Base-by-base conservation (phyloP, 2,888 invertebrate genomes). In the Cosmopolites sordidus region DNA sequence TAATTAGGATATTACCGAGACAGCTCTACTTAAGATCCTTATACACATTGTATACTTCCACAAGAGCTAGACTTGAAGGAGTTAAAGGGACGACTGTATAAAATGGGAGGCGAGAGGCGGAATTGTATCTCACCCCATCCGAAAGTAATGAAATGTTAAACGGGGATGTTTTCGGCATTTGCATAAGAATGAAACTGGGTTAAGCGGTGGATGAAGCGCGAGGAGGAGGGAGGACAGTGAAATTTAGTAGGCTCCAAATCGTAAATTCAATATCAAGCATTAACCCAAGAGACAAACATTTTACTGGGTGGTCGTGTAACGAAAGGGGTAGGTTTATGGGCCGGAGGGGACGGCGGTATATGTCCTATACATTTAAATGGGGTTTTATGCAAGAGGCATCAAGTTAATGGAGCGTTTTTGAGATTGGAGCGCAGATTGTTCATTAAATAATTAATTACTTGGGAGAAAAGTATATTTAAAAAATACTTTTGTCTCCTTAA, bases 321-420 rank as follows among this genome's bases (percentile, higher is more conserved):
- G 37, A 37, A 37, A 37, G 37, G 37, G 37, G 37, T 37, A 11
- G n/a, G 4, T 14, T n/a, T 37, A 16, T 40, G 40, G 16, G 11
- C 17, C 9, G 40, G 4, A 16, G 11, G 40, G 40, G 40, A 16
- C 15, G 40, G 16, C 17, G 40, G 16, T 2, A 11, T 11, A 40
- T 16, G 5, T 40, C 16, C 71, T 71, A 72, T 73, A 73, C 73
- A 73, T 73, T 72, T 73, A 73, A 73, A 73, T 73, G 71, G 71
- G 72, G 70, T 69, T 67, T 71, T 67, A 69, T 64, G 64, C 55
- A 48, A 59, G 56, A 54, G 42, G 50, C 53, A 47, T 51, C 43
- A 33, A 40, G 30, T 52, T 56, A 56, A 55, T 55, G 51, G 51
- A 55, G 44, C 44, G 33, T 55, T 49, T 33, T 33, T n/a, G 33